Evolutionary conservation across 2,888 invertebrate species (phyloP).

Genomic region (Ochropleura leucogaster): DNA sequence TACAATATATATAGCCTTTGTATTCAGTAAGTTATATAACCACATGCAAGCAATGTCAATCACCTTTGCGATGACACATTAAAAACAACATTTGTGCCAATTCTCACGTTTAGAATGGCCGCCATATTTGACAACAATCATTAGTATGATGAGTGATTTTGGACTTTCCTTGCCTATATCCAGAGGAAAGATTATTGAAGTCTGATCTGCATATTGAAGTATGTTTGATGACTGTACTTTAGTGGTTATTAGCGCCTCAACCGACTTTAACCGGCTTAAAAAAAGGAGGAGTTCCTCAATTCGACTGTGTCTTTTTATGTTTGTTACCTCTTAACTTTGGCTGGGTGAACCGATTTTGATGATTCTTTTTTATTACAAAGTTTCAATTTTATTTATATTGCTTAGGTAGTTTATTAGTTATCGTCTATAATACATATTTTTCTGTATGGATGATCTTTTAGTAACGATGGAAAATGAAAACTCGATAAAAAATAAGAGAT

Average conservation of each 20-base stretch:
- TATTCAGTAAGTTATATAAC: constrained; percentile 26
- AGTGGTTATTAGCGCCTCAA: neutral
- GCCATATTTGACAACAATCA: constrained; percentile 22
- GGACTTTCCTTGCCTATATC: constrained; percentile 9
- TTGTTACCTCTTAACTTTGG: no score
- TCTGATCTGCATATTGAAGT: neutral
- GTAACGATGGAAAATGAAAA: no score
- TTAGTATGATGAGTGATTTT: constrained; percentile 26
- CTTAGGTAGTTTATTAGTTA: no score
- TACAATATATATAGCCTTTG: neutral
- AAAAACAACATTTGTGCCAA: constrained; percentile 38
- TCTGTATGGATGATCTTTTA: no score
- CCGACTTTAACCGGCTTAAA: neutral
- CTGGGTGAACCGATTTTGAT: no score
- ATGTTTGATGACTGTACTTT: neutral
- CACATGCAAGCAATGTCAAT: constrained; percentile 30
- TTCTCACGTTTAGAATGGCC: constrained; percentile 27
- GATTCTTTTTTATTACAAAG: no score
- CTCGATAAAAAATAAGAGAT: no score
- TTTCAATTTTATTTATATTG: no score
- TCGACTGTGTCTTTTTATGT: no score
- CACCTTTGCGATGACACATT: constrained; percentile 45
- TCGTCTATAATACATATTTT: no score
- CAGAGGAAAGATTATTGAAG: neutral
- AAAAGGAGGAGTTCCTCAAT: no score